These are phyloP conservation scores for Melanostigma gelatinosum DNA, from an alignment of 2,113 vertebrate species.

Conservation along the genomic window DNA sequence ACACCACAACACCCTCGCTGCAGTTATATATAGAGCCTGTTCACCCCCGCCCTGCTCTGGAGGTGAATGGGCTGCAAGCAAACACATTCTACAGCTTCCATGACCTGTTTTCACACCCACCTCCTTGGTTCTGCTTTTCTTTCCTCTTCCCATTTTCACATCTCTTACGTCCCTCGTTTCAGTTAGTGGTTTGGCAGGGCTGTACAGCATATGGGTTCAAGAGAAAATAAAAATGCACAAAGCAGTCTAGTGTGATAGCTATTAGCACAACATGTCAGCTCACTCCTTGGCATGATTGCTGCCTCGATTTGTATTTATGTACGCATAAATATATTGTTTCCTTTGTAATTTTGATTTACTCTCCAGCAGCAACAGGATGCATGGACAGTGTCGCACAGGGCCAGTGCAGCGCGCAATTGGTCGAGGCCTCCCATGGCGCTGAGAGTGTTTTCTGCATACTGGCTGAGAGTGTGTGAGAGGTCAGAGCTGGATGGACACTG, in stretches of 20 bases:
- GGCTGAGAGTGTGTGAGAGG: constrained; percentile 60
- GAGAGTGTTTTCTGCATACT: constrained; percentile 47
- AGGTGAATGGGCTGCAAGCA: constrained; percentile 53
- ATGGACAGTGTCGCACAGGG: constrained; percentile 76
- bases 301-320: background rate
- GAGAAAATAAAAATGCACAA: constrained; percentile 19
- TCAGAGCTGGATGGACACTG: constrained; percentile 66
- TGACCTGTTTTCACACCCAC: constrained; percentile 64
- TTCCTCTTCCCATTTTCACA: constrained; percentile 24
- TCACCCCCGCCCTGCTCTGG: constrained; percentile 49
- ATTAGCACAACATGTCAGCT: background rate
- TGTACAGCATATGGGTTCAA: background rate
- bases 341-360: background rate
- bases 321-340: background rate
- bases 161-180: constrained; percentile 21
- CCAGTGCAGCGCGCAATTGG: constrained; percentile 30
- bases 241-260: constrained; percentile 10
- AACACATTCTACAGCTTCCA: constrained; percentile 42
- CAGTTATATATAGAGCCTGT: constrained; percentile 67
- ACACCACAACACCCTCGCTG: constrained; percentile 64
- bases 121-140: constrained; percentile 15
- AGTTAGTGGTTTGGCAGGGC: constrained; percentile 31
- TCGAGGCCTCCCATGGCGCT: constrained; percentile 45
- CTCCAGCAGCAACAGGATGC: constrained; percentile 71
- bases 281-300: constrained; percentile 8